A percentile compares a stretch with the other conserved stretches of the same genome.
phyloP scores from a whole-genome alignment of 2,888 invertebrate genomes.

The Torymus aiolomorphi region DNA sequence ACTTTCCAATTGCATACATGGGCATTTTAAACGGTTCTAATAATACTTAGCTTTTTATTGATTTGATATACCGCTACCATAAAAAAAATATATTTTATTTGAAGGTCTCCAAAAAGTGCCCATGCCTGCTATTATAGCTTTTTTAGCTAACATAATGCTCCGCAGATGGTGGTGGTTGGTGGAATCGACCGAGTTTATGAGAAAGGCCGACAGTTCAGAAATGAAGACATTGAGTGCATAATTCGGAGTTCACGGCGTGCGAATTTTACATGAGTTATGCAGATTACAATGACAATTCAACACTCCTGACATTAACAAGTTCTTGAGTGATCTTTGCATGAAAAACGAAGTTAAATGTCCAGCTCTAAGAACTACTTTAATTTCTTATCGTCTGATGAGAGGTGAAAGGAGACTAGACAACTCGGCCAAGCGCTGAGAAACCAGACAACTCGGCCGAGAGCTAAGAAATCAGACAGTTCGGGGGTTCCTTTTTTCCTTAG shows the following conservation, averaged over 20 bases:
- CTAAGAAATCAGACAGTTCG: too few species aligned
- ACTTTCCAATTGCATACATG: conserved; percentile 37
- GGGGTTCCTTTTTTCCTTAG: too few species aligned
- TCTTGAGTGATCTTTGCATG: conserved; percentile 88
- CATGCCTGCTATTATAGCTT: too few species aligned
- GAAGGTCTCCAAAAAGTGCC: too few species aligned
- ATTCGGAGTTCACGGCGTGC: conserved; percentile 99
- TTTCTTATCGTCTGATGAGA: too few species aligned
- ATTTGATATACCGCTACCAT: too few species aligned
- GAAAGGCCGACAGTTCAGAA: conserved; percentile 95
- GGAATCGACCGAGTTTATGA: conserved; percentile 95
- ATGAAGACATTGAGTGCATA: conserved; percentile 99
- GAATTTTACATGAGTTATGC: conserved; percentile 99
- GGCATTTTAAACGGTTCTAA: conserved; percentile 9
- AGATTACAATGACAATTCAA: conserved; percentile 94
- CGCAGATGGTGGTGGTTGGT: conserved; percentile 95
- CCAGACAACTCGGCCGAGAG: too few species aligned
- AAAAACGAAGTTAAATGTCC: conserved; percentile 94
- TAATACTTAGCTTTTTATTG: too few species aligned
- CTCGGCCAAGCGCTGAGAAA: too few species aligned
- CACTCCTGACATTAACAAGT: conserved; percentile 83
- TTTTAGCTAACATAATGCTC: too few species aligned
- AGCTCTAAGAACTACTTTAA: conserved; percentile 92
- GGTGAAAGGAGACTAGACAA: too few species aligned
- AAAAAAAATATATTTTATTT: too few species aligned